Evolutionary conservation across 2,113 vertebrate species (phyloP).

Genomic region (Poicephalus meyeri): DNA sequence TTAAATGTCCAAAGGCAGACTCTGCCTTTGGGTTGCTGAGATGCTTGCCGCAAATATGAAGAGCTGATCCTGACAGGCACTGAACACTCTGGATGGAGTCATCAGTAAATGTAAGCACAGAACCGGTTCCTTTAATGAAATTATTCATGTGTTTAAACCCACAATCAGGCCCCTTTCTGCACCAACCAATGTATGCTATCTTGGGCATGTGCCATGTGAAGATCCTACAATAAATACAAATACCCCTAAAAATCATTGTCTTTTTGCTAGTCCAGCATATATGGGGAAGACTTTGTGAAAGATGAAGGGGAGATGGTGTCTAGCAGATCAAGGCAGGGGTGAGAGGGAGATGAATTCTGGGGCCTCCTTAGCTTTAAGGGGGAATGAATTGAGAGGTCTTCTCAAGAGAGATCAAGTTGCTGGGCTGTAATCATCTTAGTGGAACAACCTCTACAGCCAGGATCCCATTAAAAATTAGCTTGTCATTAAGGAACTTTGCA

Average conservation of each 20-base stretch:
- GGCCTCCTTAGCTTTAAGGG: not conserved
- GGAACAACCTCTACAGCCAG: not conserved
- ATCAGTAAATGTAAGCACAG: not conserved
- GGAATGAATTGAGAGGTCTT: not conserved
- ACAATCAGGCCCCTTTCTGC: not conserved
- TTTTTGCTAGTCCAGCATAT: not conserved
- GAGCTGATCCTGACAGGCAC: not conserved
- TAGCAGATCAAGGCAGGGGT: not conserved
- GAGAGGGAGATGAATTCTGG: not conserved
- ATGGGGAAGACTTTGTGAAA: not conserved
- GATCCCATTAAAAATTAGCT: not conserved
- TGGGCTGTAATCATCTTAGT: not conserved
- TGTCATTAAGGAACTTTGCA: not conserved
- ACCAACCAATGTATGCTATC: not conserved
- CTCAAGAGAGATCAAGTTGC: not conserved
- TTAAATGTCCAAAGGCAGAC: not conserved
- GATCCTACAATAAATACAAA: not conserved
- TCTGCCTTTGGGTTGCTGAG: not conserved
- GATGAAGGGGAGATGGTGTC: not conserved
- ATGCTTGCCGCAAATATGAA: not conserved
- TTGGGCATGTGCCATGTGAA: not conserved
- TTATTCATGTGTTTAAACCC: not conserved
- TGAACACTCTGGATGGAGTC: not conserved
- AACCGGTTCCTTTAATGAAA: not conserved
- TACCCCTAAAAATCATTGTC: not conserved